Evolutionary conservation across 2,888 invertebrate species (phyloP).

Genomic region (Girardia tigrina): DNA sequence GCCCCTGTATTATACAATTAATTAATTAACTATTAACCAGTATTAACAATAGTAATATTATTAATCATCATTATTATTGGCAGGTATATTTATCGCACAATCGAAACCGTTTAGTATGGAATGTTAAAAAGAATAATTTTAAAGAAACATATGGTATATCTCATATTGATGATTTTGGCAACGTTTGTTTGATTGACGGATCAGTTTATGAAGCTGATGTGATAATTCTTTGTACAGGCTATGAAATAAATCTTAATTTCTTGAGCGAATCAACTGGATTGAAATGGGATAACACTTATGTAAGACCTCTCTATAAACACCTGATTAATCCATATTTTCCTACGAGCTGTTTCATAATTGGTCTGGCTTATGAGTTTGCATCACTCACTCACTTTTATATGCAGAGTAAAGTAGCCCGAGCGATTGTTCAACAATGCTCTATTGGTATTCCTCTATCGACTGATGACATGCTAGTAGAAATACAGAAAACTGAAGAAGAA

Average conservation of each 20-base stretch:
- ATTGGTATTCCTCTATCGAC: neutral
- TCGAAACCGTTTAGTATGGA: neutral
- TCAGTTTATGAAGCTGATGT: neutral
- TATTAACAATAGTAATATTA: no score
- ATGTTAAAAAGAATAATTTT: neutral
- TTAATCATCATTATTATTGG: no score
- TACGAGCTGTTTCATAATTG: neutral
- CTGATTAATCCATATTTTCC: neutral
- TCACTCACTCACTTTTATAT: neutral
- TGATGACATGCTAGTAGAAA: neutral
- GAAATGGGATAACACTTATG: neutral
- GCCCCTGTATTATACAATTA: no score
- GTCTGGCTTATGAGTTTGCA: neutral
- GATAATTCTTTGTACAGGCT: neutral
- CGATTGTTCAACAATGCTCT: neutral
- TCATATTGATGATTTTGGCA: neutral
- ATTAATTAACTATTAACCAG: no score
- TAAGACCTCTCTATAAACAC: constrained; percentile 14
- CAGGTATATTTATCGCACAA: neutral
- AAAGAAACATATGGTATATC: neutral
- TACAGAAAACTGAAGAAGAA: neutral
- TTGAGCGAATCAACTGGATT: neutral
- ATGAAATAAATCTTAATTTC: neutral
- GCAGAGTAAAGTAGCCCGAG: neutral
- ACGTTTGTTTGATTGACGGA: neutral